Evolutionary conservation across 2,888 invertebrate species (phyloP).

Genomic region (Drosophila anceps): DNA sequence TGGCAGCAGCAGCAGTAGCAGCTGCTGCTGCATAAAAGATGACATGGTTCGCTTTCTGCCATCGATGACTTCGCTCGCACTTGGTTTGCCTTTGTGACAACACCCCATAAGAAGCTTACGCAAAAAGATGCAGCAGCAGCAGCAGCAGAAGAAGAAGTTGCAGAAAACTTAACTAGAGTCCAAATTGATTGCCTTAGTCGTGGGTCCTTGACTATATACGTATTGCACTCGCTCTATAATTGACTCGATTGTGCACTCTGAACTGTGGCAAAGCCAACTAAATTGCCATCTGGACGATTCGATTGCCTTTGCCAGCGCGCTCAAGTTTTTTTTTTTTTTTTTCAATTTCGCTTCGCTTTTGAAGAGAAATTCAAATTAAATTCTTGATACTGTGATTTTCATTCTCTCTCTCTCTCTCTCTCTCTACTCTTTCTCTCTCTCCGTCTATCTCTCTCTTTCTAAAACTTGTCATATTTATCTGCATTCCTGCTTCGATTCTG

Average conservation of each 20-base stretch:
- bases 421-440: background rate
- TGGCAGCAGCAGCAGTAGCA: constrained; percentile 28
- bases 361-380: background rate
- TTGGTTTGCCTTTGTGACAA: constrained; percentile 1
- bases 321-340: no score
- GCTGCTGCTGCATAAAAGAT: constrained; percentile 62
- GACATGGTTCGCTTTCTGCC: constrained; percentile 51
- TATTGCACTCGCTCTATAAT: constrained; percentile 25
- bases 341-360: constrained; percentile 5
- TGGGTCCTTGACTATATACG: constrained; percentile 17
- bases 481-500: background rate
- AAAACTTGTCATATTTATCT: background rate
- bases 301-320: background rate
- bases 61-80: constrained; percentile 45
- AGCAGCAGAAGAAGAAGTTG: background rate
- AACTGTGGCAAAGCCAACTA: background rate
- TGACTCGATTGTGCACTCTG: constrained; percentile 21
- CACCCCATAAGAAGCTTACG: constrained; percentile 48
- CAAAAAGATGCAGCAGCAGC: background rate
- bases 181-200: constrained; percentile 30
- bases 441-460: background rate
- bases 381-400: constrained; percentile 1
- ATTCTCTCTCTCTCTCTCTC: background rate
- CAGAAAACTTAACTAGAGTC: constrained; percentile 5
- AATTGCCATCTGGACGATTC: constrained; percentile 4